Percentiles rank a stretch among this genome's conserved stretches.
These are phyloP conservation scores for Tragelaphus eurycerus DNA, from an alignment of 2,797 vertebrate genomes.

Conservation along the genomic window DNA sequence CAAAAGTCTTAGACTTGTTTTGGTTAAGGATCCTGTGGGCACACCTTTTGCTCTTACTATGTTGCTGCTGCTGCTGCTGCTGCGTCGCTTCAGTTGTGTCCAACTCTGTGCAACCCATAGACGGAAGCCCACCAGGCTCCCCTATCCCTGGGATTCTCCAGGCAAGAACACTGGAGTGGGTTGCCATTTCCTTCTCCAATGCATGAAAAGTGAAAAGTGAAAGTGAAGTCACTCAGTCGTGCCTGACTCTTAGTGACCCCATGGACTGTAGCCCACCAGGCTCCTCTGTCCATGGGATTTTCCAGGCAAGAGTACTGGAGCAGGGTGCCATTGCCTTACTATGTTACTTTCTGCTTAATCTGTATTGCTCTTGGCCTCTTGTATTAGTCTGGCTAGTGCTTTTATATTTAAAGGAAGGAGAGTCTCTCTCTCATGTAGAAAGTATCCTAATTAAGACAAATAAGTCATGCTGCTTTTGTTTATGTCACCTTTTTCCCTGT, in stretches of 20 bases:
- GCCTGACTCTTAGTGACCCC: no score
- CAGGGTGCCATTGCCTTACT: neutral
- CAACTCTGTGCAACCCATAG: no score
- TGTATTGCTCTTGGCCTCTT: neutral
- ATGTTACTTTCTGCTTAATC: neutral
- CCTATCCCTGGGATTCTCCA: no score
- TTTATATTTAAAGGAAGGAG: constrained; percentile 50
- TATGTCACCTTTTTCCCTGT: constrained; percentile 70
- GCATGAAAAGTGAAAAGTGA: no score
- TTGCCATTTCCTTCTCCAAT: no score
- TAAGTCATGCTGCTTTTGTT: constrained; percentile 63
- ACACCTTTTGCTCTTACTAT: neutral
- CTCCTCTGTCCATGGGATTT: no score
- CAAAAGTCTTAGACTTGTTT: neutral
- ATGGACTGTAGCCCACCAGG: no score
- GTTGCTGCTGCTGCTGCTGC: neutral
- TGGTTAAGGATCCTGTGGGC: neutral
- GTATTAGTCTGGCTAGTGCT: constrained; percentile 40
- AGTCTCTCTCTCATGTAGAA: constrained; percentile 37
- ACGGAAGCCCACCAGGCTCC: no score
- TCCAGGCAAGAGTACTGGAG: no score
- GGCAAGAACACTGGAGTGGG: no score
- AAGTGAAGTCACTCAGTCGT: no score
- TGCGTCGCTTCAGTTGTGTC: no score
- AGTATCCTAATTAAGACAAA: constrained; percentile 71